These are phyloP conservation scores for Lacanobia wlatinum DNA, from an alignment of 2,888 invertebrate species.

Conservation along the genomic window DNA sequence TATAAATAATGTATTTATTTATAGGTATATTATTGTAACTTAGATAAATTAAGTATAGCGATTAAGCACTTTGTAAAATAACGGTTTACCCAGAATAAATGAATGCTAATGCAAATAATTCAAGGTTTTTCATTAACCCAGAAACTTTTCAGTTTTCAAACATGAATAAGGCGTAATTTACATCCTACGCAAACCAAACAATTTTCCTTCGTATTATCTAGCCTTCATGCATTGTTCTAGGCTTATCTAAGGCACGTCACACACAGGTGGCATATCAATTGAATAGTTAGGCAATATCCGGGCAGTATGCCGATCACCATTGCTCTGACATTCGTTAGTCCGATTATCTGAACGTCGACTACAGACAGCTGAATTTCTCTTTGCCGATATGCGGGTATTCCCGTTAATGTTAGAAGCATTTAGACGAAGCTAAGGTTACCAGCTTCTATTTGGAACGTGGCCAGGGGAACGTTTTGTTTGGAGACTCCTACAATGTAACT, in stretches of 20 bases:
- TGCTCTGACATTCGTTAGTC: constrained; percentile 48
- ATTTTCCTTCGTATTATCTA: not conserved
- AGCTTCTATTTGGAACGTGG: no score
- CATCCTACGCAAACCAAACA: not conserved
- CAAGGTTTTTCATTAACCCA: constrained; percentile 52
- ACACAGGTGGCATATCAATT: constrained; percentile 45
- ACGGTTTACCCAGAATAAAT: constrained; percentile 83
- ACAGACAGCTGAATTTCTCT: constrained; percentile 57
- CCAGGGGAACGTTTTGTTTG: no score
- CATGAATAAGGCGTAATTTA: not conserved
- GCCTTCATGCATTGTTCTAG: constrained; percentile 11
- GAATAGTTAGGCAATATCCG: constrained; percentile 18
- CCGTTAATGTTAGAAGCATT: constrained; percentile 25
- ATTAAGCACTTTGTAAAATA: constrained; percentile 79
- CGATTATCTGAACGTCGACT: constrained; percentile 61
- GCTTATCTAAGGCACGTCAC: constrained; percentile 50
- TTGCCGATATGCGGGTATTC: constrained; percentile 23
- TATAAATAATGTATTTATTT: constrained; percentile 81
- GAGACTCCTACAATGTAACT: no score
- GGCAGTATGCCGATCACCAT: constrained; percentile 33
- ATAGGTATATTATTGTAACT: constrained; percentile 72
- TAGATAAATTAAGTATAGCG: constrained; percentile 62
- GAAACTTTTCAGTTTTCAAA: not conserved
- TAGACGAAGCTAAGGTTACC: not conserved
- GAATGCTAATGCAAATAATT: constrained; percentile 70